Conservation (phyloP, 1,140 invertebrate genomes). For the Chironomus tepperi region DNA sequence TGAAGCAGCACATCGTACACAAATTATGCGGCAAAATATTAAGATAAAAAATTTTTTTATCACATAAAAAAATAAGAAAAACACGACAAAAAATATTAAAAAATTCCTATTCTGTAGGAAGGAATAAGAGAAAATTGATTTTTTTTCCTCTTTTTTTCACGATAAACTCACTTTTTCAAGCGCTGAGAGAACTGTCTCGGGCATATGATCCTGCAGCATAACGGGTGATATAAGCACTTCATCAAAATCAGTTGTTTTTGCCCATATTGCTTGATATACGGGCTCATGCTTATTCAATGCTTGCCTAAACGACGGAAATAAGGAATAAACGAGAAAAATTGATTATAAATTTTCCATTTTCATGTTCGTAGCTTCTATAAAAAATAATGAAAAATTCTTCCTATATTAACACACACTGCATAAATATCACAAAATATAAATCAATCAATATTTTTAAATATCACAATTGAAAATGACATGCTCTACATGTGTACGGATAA, state of each 20-base stretch:
- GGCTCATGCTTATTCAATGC: slow-evolving; percentile 61
- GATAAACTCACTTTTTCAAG: slow-evolving; percentile 66
- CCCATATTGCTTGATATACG: slow-evolving; percentile 85
- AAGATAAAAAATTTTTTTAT: too few relatives aligned
- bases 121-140: too few relatives aligned
- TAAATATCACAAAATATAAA: too few relatives aligned
- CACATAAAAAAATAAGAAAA: neutral
- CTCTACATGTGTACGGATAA: neutral
- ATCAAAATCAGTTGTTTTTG: slow-evolving; percentile 77
- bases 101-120: neutral
- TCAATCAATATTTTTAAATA: neutral
- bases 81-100: slow-evolving; percentile 4
- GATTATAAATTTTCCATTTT: neutral
- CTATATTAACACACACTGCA: too few relatives aligned
- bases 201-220: slow-evolving; percentile 91
- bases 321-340: slow-evolving; percentile 25
- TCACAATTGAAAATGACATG: neutral
- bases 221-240: slow-evolving; percentile 86
- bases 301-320: slow-evolving; percentile 46
- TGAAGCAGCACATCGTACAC: too few relatives aligned
- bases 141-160: neutral
- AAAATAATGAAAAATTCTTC: too few relatives aligned
- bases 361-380: too few relatives aligned
- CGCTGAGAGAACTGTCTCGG: slow-evolving; percentile 77
- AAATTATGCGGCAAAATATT: too few relatives aligned